Conservation (phyloP, 2,113 vertebrate genomes). For the Oryzias curvinotus region DNA sequence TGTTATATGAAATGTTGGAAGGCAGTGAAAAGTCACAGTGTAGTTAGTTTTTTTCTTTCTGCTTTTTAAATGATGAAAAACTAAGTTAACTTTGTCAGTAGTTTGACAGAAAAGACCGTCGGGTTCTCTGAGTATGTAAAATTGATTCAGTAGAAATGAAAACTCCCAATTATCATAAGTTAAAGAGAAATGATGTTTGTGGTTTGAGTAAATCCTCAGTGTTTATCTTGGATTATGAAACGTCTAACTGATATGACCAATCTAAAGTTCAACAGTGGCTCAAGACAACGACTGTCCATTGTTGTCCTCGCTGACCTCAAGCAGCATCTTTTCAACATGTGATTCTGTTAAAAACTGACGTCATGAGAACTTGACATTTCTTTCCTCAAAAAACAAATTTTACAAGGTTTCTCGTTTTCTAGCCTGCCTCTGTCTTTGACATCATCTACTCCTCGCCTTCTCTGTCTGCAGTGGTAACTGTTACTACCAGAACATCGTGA, state of each 20-base stretch:
- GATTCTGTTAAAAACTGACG: conserved; percentile 30
- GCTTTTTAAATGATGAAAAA: not conserved
- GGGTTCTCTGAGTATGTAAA: not conserved
- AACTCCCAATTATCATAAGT: not conserved
- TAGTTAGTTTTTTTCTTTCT: not conserved
- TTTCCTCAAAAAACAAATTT: too few species aligned
- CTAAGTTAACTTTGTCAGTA: not conserved
- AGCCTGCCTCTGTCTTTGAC: not conserved
- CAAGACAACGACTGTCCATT: conserved; percentile 27
- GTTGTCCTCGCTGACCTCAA: conserved; percentile 6
- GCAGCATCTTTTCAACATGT: conserved; percentile 42
- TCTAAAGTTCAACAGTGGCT: not conserved
- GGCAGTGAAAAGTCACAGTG: too few species aligned
- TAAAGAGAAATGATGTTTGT: not conserved
- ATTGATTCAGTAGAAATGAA: not conserved
- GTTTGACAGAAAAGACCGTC: not conserved
- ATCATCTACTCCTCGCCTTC: not conserved
- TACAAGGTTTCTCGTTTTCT: conserved; percentile 7
- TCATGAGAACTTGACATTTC: conserved; percentile 19
- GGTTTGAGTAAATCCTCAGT: not conserved
- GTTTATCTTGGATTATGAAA: not conserved
- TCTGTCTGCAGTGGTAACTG: conserved; percentile 84
- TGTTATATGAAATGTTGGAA: too few species aligned
- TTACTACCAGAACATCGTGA: conserved; percentile 95
- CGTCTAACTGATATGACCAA: conserved; percentile 7